A percentile compares a stretch with the other conserved stretches of the same genome.
Evolutionary conservation across 2,888 invertebrate species (phyloP).

Genomic region (Carterocephalus palaemon): DNA sequence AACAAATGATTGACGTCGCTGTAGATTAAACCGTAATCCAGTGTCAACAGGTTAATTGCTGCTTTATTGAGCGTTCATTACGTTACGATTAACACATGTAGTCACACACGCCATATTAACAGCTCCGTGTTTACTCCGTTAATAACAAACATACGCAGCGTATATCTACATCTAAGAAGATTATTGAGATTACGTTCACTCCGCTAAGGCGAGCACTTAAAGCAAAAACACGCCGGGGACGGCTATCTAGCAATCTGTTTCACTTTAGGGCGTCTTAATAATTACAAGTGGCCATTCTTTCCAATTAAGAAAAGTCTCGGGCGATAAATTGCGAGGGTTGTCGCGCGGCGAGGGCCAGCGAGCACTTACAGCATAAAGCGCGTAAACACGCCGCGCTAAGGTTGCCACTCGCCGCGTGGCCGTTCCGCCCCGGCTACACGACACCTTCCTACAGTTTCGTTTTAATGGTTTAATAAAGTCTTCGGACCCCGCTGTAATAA

Average conservation of each 20-base stretch:
- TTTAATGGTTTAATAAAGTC: constrained; percentile 65
- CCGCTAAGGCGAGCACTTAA: constrained; percentile 35
- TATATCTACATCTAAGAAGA: constrained; percentile 1
- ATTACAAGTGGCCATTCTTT: constrained; percentile 79
- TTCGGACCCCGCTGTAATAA: constrained; percentile 56
- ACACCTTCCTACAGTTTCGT: constrained; percentile 44
- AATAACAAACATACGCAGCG: not conserved
- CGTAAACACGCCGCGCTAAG: constrained; percentile 66
- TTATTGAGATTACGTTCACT: constrained; percentile 12
- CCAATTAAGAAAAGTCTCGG: constrained; percentile 77
- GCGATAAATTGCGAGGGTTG: constrained; percentile 76
- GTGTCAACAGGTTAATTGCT: constrained; percentile 20
- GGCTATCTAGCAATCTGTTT: constrained; percentile 75
- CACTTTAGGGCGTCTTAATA: constrained; percentile 78
- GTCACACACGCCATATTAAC: not conserved
- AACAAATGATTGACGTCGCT: constrained; percentile 16
- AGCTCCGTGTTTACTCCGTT: constrained; percentile 1
- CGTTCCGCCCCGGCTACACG: too few relatives aligned
- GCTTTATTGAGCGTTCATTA: constrained; percentile 19
- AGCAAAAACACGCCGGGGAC: constrained; percentile 48
- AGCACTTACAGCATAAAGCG: constrained; percentile 56
- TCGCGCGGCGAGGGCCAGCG: constrained; percentile 47
- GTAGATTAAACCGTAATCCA: constrained; percentile 11
- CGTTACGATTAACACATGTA: constrained; percentile 14
- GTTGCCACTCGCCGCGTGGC: too few relatives aligned